phyloP scores from a whole-genome alignment of 2,888 invertebrate genomes.

The Dorcus parallelipipedus region DNA sequence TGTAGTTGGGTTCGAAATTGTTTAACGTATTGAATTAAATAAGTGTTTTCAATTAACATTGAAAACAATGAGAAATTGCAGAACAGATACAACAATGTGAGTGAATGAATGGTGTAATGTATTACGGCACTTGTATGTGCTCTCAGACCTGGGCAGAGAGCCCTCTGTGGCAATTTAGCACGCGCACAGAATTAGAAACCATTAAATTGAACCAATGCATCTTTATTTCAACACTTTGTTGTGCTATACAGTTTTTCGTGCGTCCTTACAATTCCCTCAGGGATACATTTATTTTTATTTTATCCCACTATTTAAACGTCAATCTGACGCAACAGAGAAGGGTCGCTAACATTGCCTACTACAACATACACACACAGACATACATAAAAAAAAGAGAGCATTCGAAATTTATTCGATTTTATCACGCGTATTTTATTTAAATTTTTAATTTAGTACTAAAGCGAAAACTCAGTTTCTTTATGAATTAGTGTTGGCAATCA shows the following conservation, averaged over 20 bases:
- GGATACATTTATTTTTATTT: not conserved
- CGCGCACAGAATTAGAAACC: conserved; percentile 29
- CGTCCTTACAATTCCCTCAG: not conserved
- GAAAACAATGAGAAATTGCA: conserved; percentile 22
- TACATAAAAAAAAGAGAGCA: too few species aligned
- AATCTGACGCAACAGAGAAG: not conserved
- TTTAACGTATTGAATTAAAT: too few species aligned
- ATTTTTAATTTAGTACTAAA: too few species aligned
- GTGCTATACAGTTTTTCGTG: not conserved
- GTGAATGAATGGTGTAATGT: conserved; percentile 24
- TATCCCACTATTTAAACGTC: not conserved
- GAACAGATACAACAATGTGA: conserved; percentile 25
- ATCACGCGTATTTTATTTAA: too few species aligned
- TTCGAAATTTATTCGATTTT: too few species aligned
- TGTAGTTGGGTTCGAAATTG: too few species aligned
- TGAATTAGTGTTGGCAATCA: too few species aligned
- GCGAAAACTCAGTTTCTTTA: too few species aligned
- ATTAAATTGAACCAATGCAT: conserved; percentile 27
- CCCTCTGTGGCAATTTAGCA: conserved; percentile 23
- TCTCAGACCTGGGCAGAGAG: conserved; percentile 19
- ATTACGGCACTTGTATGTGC: conserved; percentile 22
- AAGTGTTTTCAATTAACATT: conserved; percentile 24
- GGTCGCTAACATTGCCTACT: too few species aligned
- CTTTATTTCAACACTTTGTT: conserved; percentile 19
- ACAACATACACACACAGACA: too few species aligned